Percentiles rank a stretch among this genome's conserved stretches.
Evolutionary conservation across 2,888 invertebrate species (phyloP).

Genomic region (Sussaba pulchella): DNA sequence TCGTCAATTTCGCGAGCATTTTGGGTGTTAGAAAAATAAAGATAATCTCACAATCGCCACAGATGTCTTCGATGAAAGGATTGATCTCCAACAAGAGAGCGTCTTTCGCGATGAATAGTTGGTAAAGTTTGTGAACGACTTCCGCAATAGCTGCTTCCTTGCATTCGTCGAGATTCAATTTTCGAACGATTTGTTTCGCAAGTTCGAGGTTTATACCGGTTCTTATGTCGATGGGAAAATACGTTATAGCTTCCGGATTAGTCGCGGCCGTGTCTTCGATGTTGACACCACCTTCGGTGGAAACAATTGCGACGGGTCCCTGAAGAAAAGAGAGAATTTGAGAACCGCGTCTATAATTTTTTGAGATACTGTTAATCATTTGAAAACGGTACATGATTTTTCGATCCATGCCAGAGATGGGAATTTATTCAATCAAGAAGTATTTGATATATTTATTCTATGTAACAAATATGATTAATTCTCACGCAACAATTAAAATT

Average conservation of each 20-base stretch:
- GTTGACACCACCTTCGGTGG: slow-evolving; percentile 97
- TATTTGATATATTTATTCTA: too few relatives aligned
- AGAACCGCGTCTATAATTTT: slow-evolving; percentile 65
- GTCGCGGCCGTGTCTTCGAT: slow-evolving; percentile 98
- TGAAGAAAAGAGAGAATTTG: slow-evolving; percentile 81
- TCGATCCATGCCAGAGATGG: too few relatives aligned
- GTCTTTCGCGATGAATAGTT: slow-evolving; percentile 94
- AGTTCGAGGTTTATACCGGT: slow-evolving; percentile 91
- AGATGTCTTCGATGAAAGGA: slow-evolving; percentile 96
- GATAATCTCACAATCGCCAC: slow-evolving; percentile 88
- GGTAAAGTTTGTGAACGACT: slow-evolving; percentile 93
- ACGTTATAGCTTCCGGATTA: slow-evolving; percentile 95
- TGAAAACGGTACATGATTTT: too few relatives aligned
- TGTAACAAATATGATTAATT: too few relatives aligned
- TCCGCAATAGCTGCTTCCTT: slow-evolving; percentile 88
- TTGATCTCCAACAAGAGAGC: slow-evolving; percentile 97
- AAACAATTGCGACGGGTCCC: slow-evolving; percentile 98
- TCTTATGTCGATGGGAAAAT: slow-evolving; percentile 94
- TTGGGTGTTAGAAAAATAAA: neutral
- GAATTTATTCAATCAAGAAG: too few relatives aligned
- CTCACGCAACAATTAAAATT: too few relatives aligned
- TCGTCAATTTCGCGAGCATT: too few relatives aligned
- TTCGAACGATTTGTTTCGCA: slow-evolving; percentile 89
- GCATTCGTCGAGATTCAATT: slow-evolving; percentile 90
- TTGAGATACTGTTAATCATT: too few relatives aligned